Evolutionary conservation across 1,140 invertebrate genomes (phyloP).

Genomic region (Drosophila equinoxialis): DNA sequence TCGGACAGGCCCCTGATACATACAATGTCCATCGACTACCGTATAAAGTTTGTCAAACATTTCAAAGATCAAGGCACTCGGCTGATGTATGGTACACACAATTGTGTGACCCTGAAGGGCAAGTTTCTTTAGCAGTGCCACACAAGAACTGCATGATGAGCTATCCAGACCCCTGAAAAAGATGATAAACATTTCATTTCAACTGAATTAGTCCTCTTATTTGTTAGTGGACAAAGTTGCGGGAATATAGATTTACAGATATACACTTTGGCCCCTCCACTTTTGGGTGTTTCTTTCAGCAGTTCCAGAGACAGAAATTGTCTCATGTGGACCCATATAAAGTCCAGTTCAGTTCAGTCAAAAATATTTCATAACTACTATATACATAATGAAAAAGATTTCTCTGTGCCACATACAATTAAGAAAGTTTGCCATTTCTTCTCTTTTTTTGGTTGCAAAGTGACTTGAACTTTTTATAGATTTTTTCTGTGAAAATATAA

Average conservation of each 20-base stretch:
- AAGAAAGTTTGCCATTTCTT: slow-evolving; percentile 3
- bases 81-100: slow-evolving; percentile 97
- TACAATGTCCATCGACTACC: slow-evolving; percentile 93
- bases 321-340: no score
- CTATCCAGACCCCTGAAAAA: slow-evolving; percentile 92
- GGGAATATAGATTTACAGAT: no score
- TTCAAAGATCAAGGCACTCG: slow-evolving; percentile 96
- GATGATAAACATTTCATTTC: background rate
- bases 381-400: background rate
- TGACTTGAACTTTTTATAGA: slow-evolving; percentile 13
- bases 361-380: background rate
- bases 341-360: no score
- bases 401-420: background rate
- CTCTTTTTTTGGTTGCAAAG: background rate
- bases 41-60: slow-evolving; percentile 98
- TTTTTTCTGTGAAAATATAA: background rate
- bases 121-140: slow-evolving; percentile 89
- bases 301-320: no score
- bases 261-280: no score
- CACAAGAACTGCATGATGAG: slow-evolving; percentile 92
- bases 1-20: slow-evolving; percentile 91
- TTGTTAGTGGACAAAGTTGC: no score
- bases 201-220: background rate
- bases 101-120: slow-evolving; percentile 91
- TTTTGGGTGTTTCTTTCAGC: no score